phyloP scores from a whole-genome alignment of 2,888 invertebrate genomes.

The Mimachlamys varia region DNA sequence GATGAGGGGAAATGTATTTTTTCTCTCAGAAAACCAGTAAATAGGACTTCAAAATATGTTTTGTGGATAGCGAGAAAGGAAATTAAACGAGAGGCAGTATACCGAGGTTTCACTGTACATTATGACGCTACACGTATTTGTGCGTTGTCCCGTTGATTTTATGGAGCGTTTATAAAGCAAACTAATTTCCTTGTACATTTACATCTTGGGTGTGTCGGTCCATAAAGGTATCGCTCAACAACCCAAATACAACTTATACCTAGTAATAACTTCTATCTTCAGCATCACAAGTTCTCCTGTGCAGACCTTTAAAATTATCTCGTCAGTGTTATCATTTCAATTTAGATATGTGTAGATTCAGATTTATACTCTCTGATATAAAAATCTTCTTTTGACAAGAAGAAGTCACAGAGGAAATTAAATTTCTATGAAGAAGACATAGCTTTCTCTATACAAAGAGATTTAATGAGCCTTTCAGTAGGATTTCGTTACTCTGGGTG shows the following conservation, averaged over 20 bases:
- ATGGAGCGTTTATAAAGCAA: neutral
- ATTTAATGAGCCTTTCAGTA: neutral
- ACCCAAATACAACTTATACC: neutral
- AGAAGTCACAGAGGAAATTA: neutral
- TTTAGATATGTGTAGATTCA: constrained; percentile 27
- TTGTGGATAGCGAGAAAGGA: too few species aligned
- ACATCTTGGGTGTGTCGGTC: neutral
- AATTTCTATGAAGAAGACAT: constrained; percentile 18
- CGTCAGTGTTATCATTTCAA: neutral
- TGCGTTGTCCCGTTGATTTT: neutral
- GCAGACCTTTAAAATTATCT: neutral
- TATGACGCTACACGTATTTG: too few species aligned
- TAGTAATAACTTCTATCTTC: neutral
- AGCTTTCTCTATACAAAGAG: neutral
- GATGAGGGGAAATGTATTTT: too few species aligned
- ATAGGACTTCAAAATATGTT: too few species aligned
- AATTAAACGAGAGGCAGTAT: too few species aligned
- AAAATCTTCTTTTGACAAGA: neutral
- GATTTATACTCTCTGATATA: neutral
- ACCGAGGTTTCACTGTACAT: too few species aligned
- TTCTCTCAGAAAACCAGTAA: too few species aligned
- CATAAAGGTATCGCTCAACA: neutral
- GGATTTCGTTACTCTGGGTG: constrained; percentile 26
- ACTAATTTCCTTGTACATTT: neutral
- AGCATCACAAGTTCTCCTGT: neutral